Percentiles rank a stretch among this genome's conserved stretches.
Conservation (phyloP, 2,888 invertebrate species). For the Argyresthia albistria region DNA sequence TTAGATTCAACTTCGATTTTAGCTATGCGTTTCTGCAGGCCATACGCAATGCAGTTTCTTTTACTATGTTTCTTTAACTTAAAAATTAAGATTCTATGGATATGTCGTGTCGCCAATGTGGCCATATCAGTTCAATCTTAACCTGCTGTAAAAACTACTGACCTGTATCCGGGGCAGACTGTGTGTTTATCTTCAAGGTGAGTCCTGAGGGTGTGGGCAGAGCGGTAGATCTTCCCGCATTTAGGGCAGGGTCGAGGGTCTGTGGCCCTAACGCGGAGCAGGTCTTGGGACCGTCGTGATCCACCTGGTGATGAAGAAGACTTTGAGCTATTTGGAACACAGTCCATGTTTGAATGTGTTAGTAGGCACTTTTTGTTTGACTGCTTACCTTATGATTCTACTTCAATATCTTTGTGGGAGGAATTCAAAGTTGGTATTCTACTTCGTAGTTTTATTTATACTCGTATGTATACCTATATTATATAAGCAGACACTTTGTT, state of each 20-base stretch:
- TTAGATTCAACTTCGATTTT: too few species aligned
- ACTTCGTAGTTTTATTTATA: constrained; percentile 66
- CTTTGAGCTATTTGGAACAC: background rate
- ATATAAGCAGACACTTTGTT: constrained; percentile 69
- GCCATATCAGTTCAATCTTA: too few species aligned
- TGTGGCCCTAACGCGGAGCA: constrained; percentile 90
- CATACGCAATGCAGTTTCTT: too few species aligned
- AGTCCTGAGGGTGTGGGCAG: constrained; percentile 91
- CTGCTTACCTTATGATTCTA: constrained; percentile 10
- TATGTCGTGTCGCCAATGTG: too few species aligned
- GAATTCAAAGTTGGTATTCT: constrained; percentile 25
- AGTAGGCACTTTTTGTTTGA: background rate
- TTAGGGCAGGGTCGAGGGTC: constrained; percentile 94
- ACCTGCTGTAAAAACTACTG: constrained; percentile 15
- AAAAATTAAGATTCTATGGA: too few species aligned
- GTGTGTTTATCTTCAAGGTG: constrained; percentile 96
- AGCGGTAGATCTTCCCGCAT: constrained; percentile 93
- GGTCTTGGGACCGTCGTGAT: constrained; percentile 85
- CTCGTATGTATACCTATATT: constrained; percentile 25
- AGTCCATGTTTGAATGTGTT: background rate
- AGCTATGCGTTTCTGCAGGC: too few species aligned
- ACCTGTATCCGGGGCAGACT: constrained; percentile 89
- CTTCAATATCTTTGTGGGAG: background rate
- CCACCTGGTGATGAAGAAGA: constrained; percentile 45
- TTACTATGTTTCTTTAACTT: too few species aligned